Conservation (phyloP, 2,888 invertebrate genomes). For the Dromius quadrimaculatus region DNA sequence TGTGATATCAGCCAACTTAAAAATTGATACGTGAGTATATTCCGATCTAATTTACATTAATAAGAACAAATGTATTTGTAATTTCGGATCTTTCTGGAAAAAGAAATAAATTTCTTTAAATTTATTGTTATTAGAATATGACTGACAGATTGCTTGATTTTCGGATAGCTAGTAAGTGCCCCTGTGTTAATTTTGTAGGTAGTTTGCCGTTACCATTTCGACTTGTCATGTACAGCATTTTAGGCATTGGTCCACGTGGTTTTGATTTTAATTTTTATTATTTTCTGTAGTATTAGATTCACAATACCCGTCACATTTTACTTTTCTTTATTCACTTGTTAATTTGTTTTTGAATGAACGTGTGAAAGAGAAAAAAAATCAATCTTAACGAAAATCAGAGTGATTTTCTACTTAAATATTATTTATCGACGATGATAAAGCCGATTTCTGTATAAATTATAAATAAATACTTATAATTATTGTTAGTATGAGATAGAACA, state of each 20-base stretch:
- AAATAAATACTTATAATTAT: neutral
- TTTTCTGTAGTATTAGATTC: conserved; percentile 28
- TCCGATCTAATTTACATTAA: too few species aligned
- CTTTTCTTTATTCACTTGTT: neutral
- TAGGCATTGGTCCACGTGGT: conserved; percentile 15
- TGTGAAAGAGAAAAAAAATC: neutral
- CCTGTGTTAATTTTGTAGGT: too few species aligned
- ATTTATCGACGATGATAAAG: conserved; percentile 5
- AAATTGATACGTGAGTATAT: too few species aligned
- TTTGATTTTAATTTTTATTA: conserved; percentile 28
- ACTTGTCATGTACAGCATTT: conserved; percentile 20
- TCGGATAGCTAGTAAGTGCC: too few species aligned
- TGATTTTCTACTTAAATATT: conserved; percentile 10
- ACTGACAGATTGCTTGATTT: too few species aligned
- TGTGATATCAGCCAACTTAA: too few species aligned
- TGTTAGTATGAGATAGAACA: neutral
- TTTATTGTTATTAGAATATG: too few species aligned
- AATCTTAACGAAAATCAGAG: conserved; percentile 7
- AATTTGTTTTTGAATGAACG: neutral
- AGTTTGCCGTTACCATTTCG: conserved; percentile 6
- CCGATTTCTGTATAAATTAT: conserved; percentile 18
- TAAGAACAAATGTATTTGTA: too few species aligned
- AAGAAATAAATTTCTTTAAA: too few species aligned
- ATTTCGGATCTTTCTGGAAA: too few species aligned
- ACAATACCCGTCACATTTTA: conserved; percentile 1